Evolutionary conservation across 2,888 invertebrate genomes (phyloP).

Genomic region (Mallateleia sp.): DNA sequence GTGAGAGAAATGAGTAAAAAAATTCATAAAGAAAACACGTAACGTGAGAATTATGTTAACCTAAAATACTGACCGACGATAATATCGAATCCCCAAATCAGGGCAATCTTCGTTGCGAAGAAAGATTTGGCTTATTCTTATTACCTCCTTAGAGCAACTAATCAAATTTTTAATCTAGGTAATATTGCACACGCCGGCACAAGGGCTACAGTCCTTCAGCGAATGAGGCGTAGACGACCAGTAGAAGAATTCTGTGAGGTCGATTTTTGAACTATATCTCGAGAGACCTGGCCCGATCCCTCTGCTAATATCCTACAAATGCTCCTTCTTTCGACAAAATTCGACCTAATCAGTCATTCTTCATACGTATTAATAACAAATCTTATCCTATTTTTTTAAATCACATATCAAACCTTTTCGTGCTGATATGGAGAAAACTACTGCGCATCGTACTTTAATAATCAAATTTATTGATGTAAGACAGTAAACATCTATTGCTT

Average conservation of each 20-base stretch:
- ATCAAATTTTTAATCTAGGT: slow-evolving; percentile 84
- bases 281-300: slow-evolving; percentile 65
- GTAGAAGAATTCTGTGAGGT: slow-evolving; percentile 61
- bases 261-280: slow-evolving; percentile 77
- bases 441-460: too few species aligned
- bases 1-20: slow-evolving; percentile 14
- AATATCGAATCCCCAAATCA: slow-evolving; percentile 73
- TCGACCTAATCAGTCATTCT: slow-evolving; percentile 62
- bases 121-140: slow-evolving; percentile 77
- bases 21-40: slow-evolving; percentile 67
- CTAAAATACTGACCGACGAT: slow-evolving; percentile 78
- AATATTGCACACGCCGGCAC: slow-evolving; percentile 90
- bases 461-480: too few species aligned
- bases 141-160: slow-evolving; percentile 79
- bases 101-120: slow-evolving; percentile 77
- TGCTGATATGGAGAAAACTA: too few species aligned
- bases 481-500: too few species aligned
- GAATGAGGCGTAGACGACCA: slow-evolving; percentile 76
- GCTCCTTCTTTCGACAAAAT: slow-evolving; percentile 32
- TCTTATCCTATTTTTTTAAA: too few species aligned
- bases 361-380: slow-evolving; percentile 36
- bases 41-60: slow-evolving; percentile 68
- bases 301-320: slow-evolving; percentile 34
- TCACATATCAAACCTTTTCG: too few species aligned
- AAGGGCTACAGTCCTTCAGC: slow-evolving; percentile 80